Evolutionary conservation across 2,888 invertebrate species (phyloP).

Genomic region (Ochropacha duplaris): DNA sequence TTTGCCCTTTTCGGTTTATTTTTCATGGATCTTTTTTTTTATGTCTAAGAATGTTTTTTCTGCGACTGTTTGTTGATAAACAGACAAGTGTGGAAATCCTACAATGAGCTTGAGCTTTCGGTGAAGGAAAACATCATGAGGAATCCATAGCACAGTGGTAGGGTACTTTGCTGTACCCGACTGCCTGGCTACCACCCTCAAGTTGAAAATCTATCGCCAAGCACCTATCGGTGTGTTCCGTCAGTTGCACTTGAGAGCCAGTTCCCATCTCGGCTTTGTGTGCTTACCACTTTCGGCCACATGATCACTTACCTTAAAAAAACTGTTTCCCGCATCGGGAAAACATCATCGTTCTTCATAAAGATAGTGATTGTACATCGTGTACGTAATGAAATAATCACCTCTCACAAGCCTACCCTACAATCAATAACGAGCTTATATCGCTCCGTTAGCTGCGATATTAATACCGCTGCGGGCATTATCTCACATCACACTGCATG

Average conservation of each 20-base stretch:
- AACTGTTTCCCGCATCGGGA: too few species aligned
- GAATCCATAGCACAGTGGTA: too few species aligned
- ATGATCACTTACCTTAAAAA: too few species aligned
- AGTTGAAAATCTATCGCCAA: too few species aligned
- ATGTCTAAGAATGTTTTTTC: not conserved
- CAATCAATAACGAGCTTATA: slow-evolving; percentile 29
- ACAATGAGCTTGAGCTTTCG: too few species aligned
- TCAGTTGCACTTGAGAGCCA: too few species aligned
- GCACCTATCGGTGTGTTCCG: too few species aligned
- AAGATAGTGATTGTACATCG: slow-evolving; percentile 8
- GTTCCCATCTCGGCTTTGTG: too few species aligned
- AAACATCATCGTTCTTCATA: not conserved
- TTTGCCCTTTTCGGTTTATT: not conserved
- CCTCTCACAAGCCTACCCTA: slow-evolving; percentile 22
- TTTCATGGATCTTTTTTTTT: not conserved
- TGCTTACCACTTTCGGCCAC: too few species aligned
- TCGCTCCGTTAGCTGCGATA: slow-evolving; percentile 20
- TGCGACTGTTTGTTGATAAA: not conserved
- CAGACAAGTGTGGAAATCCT: not conserved
- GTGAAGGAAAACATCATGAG: too few species aligned
- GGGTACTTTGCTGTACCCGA: too few species aligned
- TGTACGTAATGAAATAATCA: slow-evolving; percentile 28
- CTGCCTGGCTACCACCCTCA: too few species aligned
- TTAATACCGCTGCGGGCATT: slow-evolving; percentile 14
- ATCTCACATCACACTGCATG: slow-evolving; percentile 2